Evolutionary conservation across 2,888 invertebrate genomes (phyloP).

Genomic region (Tenthredo distinguenda): DNA sequence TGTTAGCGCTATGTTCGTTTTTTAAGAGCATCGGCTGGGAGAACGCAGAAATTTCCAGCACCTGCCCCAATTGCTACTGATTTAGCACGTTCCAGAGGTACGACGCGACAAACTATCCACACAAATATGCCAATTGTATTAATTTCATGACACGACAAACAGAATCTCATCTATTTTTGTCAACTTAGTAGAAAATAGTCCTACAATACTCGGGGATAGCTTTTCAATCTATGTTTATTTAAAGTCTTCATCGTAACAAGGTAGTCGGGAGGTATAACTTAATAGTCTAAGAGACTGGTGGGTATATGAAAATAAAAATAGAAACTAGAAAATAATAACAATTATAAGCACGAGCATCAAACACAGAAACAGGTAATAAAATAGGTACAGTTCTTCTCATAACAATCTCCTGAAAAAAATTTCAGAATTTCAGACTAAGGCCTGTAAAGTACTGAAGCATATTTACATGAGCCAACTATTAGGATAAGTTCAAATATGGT

Average conservation of each 20-base stretch:
- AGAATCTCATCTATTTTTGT: neutral
- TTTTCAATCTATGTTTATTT: neutral
- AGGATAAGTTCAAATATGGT: neutral
- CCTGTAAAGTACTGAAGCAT: conserved; percentile 26
- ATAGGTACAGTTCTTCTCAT: neutral
- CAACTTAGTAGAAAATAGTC: neutral
- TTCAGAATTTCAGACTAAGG: neutral
- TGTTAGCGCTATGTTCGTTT: conserved; percentile 69
- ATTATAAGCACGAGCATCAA: conserved; percentile 47
- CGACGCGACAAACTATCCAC: conserved; percentile 74
- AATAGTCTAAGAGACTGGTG: conserved; percentile 41
- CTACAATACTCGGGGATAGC: conserved; percentile 10
- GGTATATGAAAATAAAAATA: conserved; percentile 22
- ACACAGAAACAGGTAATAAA: conserved; percentile 47
- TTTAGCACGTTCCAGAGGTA: conserved; percentile 71
- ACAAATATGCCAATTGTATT: conserved; percentile 62
- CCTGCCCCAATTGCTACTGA: conserved; percentile 71
- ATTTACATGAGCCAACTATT: conserved; percentile 41
- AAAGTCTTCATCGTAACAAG: neutral
- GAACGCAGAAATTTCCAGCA: conserved; percentile 70
- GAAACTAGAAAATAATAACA: neutral
- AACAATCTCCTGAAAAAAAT: neutral
- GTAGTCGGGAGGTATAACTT: neutral
- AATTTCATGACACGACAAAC: neutral
- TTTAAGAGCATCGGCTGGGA: conserved; percentile 70